Base-by-base conservation (phyloP, 2,113 vertebrate species). In the Nothobranchius kuhntae region DNA sequence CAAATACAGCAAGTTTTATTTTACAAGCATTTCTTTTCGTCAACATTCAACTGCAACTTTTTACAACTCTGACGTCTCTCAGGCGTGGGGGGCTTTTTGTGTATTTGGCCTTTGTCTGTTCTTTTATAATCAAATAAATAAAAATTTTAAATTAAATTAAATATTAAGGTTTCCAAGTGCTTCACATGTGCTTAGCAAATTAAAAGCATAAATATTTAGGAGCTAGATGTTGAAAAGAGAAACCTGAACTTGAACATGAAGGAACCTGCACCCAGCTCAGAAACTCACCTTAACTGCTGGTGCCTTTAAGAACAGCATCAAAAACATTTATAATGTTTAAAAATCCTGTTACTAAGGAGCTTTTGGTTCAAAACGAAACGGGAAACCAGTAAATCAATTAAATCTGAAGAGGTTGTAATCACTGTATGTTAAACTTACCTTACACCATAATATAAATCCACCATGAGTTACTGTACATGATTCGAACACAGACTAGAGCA, bases 1-100 rank as follows among this genome's bases (percentile, higher is more conserved):
- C 71, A 87, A 86, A 86, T 73, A 88, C 77, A 84, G 77, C 12
- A 84, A 85, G 73, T 82, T 85, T 58, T 51, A 51, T 58, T 21
- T 89, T 85, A 88, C 85, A 87, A 69, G 68, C 65, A 61, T 63
- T 62, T 75, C 65, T 82, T 73, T 80, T 65, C 71, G 65, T 80
- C 71, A 79, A 88, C 82, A 84, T 85, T 87, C 80, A 88, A 74
- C 75, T 75, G 77, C 57, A 75, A 77, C 54, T 71, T 77, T 30
- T 1, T 14, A 65, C 57, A 53, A 64, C 69, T 67, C 46, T 13
- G 13, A 24, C 53, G 26, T 40, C 24, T 73, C 50, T 24, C 42
- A 5, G 17, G 46, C 24, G 61, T 21, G 21, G 30, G 30, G 4
- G 4, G 30, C 30, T 30, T 57, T 55, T 9, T 17, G 6, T n/a